A percentile compares a stretch with the other conserved stretches of the same genome.
phyloP scores from a whole-genome alignment of 2,888 invertebrate genomes.

The Ormyrus labotus region DNA sequence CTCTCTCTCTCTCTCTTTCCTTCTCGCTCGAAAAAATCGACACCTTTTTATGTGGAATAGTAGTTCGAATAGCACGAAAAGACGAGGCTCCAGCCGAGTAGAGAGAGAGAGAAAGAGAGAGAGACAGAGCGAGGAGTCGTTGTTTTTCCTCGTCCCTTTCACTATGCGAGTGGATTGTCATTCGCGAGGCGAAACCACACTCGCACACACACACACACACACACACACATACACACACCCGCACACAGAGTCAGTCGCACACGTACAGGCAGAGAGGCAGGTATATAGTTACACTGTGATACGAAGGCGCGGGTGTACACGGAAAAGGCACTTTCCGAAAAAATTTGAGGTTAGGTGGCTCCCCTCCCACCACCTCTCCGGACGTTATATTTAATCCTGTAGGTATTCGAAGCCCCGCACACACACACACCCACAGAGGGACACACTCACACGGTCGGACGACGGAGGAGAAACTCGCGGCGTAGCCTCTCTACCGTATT shows the following conservation, averaged over 20 bases:
- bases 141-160: constrained; percentile 36
- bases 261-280: background rate
- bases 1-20: background rate
- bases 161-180: constrained; percentile 45
- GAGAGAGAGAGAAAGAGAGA: background rate
- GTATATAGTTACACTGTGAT: too few species aligned
- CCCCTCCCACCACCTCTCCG: too few species aligned
- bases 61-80: background rate
- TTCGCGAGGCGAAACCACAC: background rate
- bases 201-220: background rate
- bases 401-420: too few species aligned
- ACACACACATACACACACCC: background rate
- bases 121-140: background rate
- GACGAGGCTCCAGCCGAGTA: background rate
- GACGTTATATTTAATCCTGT: too few species aligned
- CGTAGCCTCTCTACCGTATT: too few species aligned
- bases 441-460: too few species aligned
- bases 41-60: too few species aligned
- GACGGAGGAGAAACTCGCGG: too few species aligned
- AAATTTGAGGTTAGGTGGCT: too few species aligned
- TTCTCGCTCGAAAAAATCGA: background rate
- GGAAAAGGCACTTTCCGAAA: too few species aligned
- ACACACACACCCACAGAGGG: too few species aligned
- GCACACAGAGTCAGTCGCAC: background rate
- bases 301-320: too few species aligned